Base-by-base conservation (phyloP, 2,113 vertebrate species). In the Chionis minor region DNA sequence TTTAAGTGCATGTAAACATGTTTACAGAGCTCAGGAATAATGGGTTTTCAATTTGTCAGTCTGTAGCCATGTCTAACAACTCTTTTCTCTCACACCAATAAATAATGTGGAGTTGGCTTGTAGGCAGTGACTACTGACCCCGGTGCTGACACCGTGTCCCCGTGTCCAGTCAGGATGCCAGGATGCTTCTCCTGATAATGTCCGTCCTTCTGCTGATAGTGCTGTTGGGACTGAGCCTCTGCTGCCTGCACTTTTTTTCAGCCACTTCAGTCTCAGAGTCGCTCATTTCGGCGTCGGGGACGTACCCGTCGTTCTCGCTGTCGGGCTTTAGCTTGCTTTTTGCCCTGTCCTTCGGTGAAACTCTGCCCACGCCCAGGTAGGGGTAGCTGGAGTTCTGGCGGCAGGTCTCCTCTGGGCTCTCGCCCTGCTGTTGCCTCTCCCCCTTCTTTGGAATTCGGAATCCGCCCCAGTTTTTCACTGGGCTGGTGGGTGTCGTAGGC, bases 401-500 rank as follows among this genome's bases (percentile, higher is more conserved):
- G 94, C 98, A 98, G 52, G 96, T 27, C 56, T 97, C 98, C 45
- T 94, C 97, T 0, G 40, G 95, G 88, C 81, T 93, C 79, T 97
- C 97, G 3, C 94, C 97, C 59, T 97, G 98, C 79, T 74, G 97
- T 40, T 98, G 98, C 94, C 98, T 98, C 74, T 99, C 99, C 83
- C 98, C 98, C 89, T 99, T 98, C 98, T 99, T 99, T 81, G 99
- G 99, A 98, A 99, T 99, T 94, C 98, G 97, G 97, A 99, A 99
- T 96, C 98, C 99, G 3, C 99, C 99, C 99, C 99, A 99, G 98
- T 99, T 99, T 81, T 98, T 99, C 49, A 98, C 98, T 2, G 98
- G 98, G 92, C 98, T 98, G 3, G 97, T 96, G 22, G 98, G 96
- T 8, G 98, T 94, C 9, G 96, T 98, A 98, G 99, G 97, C 91